phyloP scores from a whole-genome alignment of 2,888 invertebrate genomes.

The Drosophila pseudotakahashii region DNA sequence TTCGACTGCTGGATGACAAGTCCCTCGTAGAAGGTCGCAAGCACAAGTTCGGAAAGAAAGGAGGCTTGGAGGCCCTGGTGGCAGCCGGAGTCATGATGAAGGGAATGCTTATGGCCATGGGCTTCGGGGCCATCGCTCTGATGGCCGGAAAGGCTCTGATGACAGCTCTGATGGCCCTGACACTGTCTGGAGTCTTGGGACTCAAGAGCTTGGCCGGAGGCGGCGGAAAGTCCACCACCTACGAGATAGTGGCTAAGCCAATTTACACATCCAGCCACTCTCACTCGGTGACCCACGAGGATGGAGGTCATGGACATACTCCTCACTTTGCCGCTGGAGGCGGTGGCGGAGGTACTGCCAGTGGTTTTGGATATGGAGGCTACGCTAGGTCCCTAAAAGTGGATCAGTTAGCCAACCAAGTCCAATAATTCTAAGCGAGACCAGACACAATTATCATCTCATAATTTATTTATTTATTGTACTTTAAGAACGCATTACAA shows the following conservation, averaged over 20 bases:
- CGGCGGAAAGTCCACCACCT: slow-evolving; percentile 90
- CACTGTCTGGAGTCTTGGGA: slow-evolving; percentile 91
- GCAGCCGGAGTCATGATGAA: slow-evolving; percentile 88
- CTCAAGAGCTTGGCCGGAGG: slow-evolving; percentile 89
- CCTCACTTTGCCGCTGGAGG: slow-evolving; percentile 65
- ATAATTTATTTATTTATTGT: slow-evolving; percentile 47
- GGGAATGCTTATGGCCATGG: slow-evolving; percentile 90
- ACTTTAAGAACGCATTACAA: slow-evolving; percentile 15
- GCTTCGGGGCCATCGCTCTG: slow-evolving; percentile 90
- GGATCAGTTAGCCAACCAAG: slow-evolving; percentile 50
- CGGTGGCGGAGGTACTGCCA: slow-evolving; percentile 83
- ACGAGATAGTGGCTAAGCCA: slow-evolving; percentile 93
- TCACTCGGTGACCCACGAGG: slow-evolving; percentile 87
- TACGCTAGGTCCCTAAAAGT: slow-evolving; percentile 82
- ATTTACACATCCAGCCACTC: slow-evolving; percentile 89
- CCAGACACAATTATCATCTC: slow-evolving; percentile 13
- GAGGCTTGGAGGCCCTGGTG: slow-evolving; percentile 85
- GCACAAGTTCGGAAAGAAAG: slow-evolving; percentile 86
- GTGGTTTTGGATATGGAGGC: slow-evolving; percentile 86
- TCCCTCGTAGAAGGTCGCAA: slow-evolving; percentile 86
- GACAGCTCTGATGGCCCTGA: slow-evolving; percentile 92
- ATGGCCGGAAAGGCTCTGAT: slow-evolving; percentile 93
- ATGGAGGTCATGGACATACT: slow-evolving; percentile 84
- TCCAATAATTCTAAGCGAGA: slow-evolving; percentile 40
- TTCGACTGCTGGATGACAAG: slow-evolving; percentile 88